These are phyloP conservation scores for Nasonovia ribisnigri DNA, from an alignment of 2,888 invertebrate genomes.

Conservation along the genomic window DNA sequence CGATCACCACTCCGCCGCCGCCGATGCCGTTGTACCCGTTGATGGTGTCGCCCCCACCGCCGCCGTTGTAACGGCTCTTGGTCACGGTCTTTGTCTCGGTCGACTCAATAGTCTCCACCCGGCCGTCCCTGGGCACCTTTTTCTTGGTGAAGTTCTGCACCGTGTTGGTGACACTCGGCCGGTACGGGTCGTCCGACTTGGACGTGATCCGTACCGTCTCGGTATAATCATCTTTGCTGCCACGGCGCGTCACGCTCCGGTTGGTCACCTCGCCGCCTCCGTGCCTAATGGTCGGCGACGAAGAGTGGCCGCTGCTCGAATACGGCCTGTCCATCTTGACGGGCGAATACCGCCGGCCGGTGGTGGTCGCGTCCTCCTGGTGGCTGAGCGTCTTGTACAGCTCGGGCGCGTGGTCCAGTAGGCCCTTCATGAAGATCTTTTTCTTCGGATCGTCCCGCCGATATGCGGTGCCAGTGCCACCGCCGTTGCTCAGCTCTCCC, in stretches of 20 bases:
- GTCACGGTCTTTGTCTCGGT: slow-evolving; percentile 80
- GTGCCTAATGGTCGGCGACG: slow-evolving; percentile 64
- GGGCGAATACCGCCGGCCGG: slow-evolving; percentile 35
- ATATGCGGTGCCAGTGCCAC: slow-evolving; percentile 71
- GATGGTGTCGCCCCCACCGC: slow-evolving; percentile 70
- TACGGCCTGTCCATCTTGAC: slow-evolving; percentile 27
- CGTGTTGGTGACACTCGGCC: slow-evolving; percentile 80
- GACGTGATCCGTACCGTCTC: slow-evolving; percentile 81
- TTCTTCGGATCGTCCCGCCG: slow-evolving; percentile 75
- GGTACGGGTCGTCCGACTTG: slow-evolving; percentile 77
- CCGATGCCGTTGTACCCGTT: slow-evolving; percentile 72
- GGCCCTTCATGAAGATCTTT: slow-evolving; percentile 78
- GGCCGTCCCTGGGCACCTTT: slow-evolving; percentile 77
- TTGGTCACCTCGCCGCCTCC: slow-evolving; percentile 66
- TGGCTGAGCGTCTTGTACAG: slow-evolving; percentile 80
- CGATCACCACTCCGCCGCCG: slow-evolving; percentile 74
- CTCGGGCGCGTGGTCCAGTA: slow-evolving; percentile 80
- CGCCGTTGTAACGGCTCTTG: slow-evolving; percentile 75
- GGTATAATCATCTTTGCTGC: slow-evolving; percentile 79
- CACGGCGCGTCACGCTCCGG: slow-evolving; percentile 70
- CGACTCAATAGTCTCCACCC: slow-evolving; percentile 79
- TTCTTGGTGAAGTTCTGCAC: slow-evolving; percentile 80
- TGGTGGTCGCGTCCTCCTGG: slow-evolving; percentile 71
- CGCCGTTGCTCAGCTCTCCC: slow-evolving; percentile 66
- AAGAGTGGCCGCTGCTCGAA: slow-evolving; percentile 67